These are phyloP conservation scores for Corythaixoides concolor DNA, from an alignment of 2,113 vertebrate species.

Conservation along the genomic window DNA sequence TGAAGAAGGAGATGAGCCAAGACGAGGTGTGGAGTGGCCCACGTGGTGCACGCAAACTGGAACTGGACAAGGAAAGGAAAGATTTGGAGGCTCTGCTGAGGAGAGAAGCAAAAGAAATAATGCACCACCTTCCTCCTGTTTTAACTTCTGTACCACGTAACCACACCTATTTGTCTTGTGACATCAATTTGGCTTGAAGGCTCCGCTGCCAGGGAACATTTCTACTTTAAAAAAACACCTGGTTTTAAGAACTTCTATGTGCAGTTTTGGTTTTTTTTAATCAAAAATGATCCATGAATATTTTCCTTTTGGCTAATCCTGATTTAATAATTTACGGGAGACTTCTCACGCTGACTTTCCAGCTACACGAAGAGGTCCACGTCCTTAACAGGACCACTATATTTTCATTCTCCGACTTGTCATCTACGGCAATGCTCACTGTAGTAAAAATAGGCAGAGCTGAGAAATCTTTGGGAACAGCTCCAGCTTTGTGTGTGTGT, in stretches of 20 bases:
- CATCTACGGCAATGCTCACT: not conserved
- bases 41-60: not conserved
- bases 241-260: not conserved
- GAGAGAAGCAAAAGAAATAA: not conserved
- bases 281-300: not conserved
- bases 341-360: not conserved
- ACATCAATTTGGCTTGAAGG: not conserved
- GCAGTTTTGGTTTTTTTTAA: not conserved
- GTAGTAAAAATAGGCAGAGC: slow-evolving; percentile 40
- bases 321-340: not conserved
- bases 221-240: not conserved
- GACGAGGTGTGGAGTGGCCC: not conserved
- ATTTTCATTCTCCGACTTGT: not conserved
- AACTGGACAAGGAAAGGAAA: not conserved
- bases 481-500: not conserved
- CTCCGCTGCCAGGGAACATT: not conserved
- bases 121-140: not conserved
- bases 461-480: not conserved
- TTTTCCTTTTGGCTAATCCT: not conserved
- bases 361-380: not conserved
- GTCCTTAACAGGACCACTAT: not conserved
- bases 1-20: not conserved
- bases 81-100: not conserved
- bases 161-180: not conserved
- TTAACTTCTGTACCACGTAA: not conserved